Evolutionary conservation across 2,888 invertebrate species (phyloP).

Genomic region (Theretra japonica): DNA sequence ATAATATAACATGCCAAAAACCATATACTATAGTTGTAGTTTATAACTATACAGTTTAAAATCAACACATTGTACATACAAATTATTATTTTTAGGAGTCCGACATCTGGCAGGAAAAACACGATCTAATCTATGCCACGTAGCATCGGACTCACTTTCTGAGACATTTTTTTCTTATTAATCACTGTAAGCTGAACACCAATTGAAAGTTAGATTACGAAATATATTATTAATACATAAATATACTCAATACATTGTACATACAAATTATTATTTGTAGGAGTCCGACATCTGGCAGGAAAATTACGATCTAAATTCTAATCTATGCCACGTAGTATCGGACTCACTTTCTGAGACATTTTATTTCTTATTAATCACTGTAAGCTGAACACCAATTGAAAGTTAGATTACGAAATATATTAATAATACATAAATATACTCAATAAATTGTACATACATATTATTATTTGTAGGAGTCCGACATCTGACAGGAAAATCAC

Average conservation of each 20-base stretch:
- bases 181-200: conserved; percentile 5
- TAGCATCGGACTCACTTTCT: neutral
- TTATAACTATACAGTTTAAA: neutral
- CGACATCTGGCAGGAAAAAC: neutral
- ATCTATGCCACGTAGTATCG: neutral
- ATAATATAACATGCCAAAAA: too few species aligned
- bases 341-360: neutral
- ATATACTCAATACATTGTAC: too few species aligned
- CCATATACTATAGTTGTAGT: neutral
- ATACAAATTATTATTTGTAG: neutral
- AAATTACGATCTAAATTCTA: neutral
- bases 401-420: too few species aligned
- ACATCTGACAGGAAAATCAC: neutral
- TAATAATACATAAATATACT: too few species aligned
- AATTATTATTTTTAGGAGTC: conserved; percentile 12
- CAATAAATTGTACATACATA: neutral
- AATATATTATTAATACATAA: too few species aligned
- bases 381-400: too few species aligned
- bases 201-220: too few species aligned
- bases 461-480: too few species aligned
- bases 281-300: too few species aligned
- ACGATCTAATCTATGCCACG: neutral
- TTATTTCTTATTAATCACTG: conserved; percentile 29
- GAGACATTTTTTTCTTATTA: conserved; percentile 29
- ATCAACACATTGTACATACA: neutral